Evolutionary conservation across 2,797 vertebrate species (phyloP), one percentile per base, ranked within the genome.

Genomic region (Petrocephalus schoutedeni): DNA sequence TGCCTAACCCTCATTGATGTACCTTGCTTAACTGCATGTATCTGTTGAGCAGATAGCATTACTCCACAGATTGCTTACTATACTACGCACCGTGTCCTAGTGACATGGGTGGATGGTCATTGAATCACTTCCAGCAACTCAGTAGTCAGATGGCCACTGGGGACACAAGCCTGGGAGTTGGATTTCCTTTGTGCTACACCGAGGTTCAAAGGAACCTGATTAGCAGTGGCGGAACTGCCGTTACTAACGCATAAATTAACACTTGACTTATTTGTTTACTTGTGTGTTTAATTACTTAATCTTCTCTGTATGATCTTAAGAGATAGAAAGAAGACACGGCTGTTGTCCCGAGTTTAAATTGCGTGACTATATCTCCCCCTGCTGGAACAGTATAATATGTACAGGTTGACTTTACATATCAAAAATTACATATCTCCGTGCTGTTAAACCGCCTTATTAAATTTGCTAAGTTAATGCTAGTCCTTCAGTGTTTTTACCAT

Each of bases 291-390:
- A 41, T 77, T n/a, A 77, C 7, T 77, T 49, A n/a, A 45, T 77
- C 16, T 77, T n/a, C 2, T 77, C 16, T 8, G 16, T 45, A 3
- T 77, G 16, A 9, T 77, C 6, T n/a, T 77, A 41, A 41, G 19
- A 36, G 45, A 77, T 77, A 41, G 16, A 45, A 77, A 6, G 16
- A 83, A 83, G 9, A 53, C 80, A 51, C 4, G 16, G 80, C 41
- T 49, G 16, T 53, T 82, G 19, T 14, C 71, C 71, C 53, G 12
- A 12, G 21, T 67, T 21, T 54, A 49, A 87, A 9, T 82, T 86
- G 88, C 85, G 71, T 90, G 89, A 53, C 8, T 89, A 14, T 88
- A 45, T 45, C 67, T 28, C 90, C 91, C 85, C 80, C 90, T 90
- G 85, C 83, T 88, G 91, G 91, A n/a, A 19, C 59, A 59, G 16